Conservation (phyloP, 1,140 invertebrate genomes). For the Euura saliciscinereae region DNA sequence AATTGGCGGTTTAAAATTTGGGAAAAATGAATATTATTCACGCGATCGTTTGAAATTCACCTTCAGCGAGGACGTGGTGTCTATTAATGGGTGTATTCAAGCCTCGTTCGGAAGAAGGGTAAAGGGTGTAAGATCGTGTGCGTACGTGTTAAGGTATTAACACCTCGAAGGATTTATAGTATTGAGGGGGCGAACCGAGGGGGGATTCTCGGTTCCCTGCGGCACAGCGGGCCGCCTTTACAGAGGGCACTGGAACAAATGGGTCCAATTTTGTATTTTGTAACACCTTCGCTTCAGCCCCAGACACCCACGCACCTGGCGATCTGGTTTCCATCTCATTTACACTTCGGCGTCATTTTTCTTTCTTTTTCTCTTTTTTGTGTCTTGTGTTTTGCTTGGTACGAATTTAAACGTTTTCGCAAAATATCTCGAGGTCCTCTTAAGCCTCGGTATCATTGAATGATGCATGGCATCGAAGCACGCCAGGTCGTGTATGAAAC, state of each 20-base stretch:
- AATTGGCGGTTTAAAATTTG: no score
- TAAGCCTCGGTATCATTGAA: neutral
- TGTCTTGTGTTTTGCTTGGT: no score
- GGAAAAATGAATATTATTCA: no score
- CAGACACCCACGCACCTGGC: constrained; percentile 45
- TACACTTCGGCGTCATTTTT: constrained; percentile 14
- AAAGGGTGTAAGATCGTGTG: neutral
- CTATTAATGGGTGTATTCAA: neutral
- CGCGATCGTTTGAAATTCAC: no score
- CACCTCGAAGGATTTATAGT: constrained; percentile 58
- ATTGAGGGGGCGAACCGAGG: constrained; percentile 36
- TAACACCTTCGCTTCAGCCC: constrained; percentile 32
- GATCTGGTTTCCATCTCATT: constrained; percentile 25
- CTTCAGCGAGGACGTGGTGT: neutral
- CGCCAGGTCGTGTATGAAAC: constrained; percentile 35
- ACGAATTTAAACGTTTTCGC: no score
- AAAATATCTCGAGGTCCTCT: neutral
- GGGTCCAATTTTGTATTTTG: constrained; percentile 54
- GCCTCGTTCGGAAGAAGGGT: neutral
- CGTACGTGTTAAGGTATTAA: constrained; percentile 54
- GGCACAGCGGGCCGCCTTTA: constrained; percentile 39
- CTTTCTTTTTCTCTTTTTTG: no score
- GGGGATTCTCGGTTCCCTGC: constrained; percentile 40
- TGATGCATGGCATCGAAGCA: constrained; percentile 48
- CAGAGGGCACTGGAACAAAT: constrained; percentile 54